A percentile compares a stretch with the other conserved stretches of the same genome.
phyloP scores from a whole-genome alignment of 2,888 invertebrate species.

The Chesias legatella region DNA sequence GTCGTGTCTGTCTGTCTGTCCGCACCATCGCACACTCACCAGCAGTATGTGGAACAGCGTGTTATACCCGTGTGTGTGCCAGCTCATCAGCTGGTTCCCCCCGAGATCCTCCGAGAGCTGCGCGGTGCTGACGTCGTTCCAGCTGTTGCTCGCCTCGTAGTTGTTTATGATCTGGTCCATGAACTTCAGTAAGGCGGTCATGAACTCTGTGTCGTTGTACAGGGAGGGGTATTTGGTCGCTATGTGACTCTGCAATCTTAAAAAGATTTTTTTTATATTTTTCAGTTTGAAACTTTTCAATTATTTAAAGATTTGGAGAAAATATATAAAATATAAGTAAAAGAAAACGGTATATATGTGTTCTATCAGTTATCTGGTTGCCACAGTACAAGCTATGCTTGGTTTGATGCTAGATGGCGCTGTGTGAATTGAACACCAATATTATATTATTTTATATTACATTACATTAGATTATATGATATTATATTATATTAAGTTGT shows the following conservation, averaged over 20 bases:
- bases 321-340: too few species aligned
- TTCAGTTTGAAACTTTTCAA: background rate
- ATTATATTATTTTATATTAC: too few species aligned
- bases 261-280: conserved; percentile 7
- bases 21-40: conserved; percentile 32
- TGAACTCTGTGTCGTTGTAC: conserved; percentile 38
- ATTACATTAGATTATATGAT: too few species aligned
- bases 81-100: conserved; percentile 49
- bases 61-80: conserved; percentile 48
- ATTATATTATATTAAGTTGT: too few species aligned
- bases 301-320: too few species aligned
- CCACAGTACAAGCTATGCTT: too few species aligned
- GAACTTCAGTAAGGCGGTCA: conserved; percentile 40
- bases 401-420: too few species aligned
- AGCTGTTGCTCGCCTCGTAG: conserved; percentile 47
- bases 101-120: conserved; percentile 39
- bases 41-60: conserved; percentile 51
- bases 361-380: too few species aligned
- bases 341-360: too few species aligned
- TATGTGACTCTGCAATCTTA: conserved; percentile 43
- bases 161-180: conserved; percentile 43
- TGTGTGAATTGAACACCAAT: too few species aligned
- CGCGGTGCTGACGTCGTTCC: conserved; percentile 49
- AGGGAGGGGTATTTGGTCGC: conserved; percentile 35
- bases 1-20: too few species aligned